These are phyloP conservation scores for Hemibagrus wyckioides DNA, from an alignment of 2,113 vertebrate species.

Conservation along the genomic window DNA sequence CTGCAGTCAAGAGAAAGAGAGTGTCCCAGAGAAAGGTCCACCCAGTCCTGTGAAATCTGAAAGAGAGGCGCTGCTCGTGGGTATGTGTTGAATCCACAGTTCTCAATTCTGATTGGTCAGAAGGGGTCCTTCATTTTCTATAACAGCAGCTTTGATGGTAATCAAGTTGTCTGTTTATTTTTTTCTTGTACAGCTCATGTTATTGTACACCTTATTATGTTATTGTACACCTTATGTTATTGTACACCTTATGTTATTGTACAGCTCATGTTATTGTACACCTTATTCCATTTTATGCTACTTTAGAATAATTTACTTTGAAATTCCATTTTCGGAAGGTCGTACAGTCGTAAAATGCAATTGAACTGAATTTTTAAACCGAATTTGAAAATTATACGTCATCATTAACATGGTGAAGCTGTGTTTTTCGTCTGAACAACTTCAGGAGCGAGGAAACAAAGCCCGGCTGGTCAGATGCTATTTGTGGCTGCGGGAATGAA, in stretches of 20 bases:
- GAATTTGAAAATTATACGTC: background rate
- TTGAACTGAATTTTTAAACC: background rate
- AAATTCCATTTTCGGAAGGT: too few species aligned
- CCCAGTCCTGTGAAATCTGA: constrained; percentile 85
- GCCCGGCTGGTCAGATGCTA: background rate
- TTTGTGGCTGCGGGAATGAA: background rate
- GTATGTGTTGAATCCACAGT: constrained; percentile 62
- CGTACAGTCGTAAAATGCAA: too few species aligned
- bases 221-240: too few species aligned
- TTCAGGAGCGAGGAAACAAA: background rate
- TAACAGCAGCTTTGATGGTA: background rate
- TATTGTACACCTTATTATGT: too few species aligned
- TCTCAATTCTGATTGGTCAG: constrained; percentile 1
- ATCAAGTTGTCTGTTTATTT: background rate
- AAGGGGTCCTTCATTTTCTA: background rate
- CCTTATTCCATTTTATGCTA: too few species aligned
- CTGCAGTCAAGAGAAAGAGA: constrained; percentile 87
- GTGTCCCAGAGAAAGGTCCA: constrained; percentile 75
- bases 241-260: too few species aligned
- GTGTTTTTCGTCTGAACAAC: background rate
- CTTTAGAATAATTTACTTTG: too few species aligned
- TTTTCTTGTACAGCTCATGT: too few species aligned
- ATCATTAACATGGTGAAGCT: background rate
- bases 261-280: too few species aligned
- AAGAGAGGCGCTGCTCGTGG: constrained; percentile 89